Evolutionary conservation across 2,797 vertebrate genomes (phyloP), one percentile per base, ranked within the genome.

Genomic region (Micropoecilia bifurca): DNA sequence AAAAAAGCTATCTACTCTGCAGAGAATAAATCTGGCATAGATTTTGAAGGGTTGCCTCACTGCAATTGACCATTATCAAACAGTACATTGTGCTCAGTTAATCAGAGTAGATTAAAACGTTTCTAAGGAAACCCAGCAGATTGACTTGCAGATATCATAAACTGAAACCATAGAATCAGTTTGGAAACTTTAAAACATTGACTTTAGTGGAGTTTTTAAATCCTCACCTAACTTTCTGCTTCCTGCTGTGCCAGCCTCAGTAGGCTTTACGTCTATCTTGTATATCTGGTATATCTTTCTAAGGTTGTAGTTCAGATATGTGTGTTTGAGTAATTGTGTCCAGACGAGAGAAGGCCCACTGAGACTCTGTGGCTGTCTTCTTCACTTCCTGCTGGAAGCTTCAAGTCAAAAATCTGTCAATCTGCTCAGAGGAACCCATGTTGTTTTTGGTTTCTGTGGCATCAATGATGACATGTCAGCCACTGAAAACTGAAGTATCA

Each of bases 161-260:
- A 50, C 20, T 50, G 48, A 50, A 50, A 33, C 55, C 39, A 41
- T 39, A 57, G 25, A 80, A 83, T 73, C 47, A 78, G 76, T 61
- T 73, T 28, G 71, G 50, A 89, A 87, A 75, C 80, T 61, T 72
- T 28, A 59, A 55, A 9, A 9, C 25, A 55, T 55, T 12, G 25
- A 28, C 55, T 30, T 59, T n/a, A n/a, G 16, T 36, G 1, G 33
- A 9, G 36, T 63, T 63, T 66, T 20, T 36, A 74, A 86, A 61
- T 78, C 45, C 43, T 30, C 55, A 77, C 78, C 78, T 86, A 83
- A 88, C 89, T 84, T 89, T 94, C 91, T 86, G 10, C 80, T 73
- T 5, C 90, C 90, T 81, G 85, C 88, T 85, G 89, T 74, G 84
- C 74, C 75, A 75, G 79, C 76, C 80, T 85, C 78, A 71, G 74